Conservation (phyloP, 2,888 invertebrate species). For the Drosophila koepferae region DNA sequence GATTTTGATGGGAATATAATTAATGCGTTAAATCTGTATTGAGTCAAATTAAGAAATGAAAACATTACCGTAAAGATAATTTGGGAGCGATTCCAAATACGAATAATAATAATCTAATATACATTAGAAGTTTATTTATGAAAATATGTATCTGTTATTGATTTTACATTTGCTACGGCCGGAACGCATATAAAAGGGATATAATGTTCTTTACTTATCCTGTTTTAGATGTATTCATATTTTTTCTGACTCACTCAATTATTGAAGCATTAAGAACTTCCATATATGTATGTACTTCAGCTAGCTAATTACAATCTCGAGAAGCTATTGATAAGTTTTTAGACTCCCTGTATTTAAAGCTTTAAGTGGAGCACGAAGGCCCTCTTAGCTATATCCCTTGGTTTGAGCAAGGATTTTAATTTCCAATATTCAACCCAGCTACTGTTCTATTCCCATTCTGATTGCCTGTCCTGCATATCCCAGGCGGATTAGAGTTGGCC, state of each 20-base stretch:
- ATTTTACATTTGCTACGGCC: no score
- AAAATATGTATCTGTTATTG: no score
- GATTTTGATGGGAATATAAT: not conserved
- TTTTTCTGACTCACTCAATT: no score
- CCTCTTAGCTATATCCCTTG: not conserved
- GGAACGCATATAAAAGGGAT: no score
- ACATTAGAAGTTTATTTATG: not conserved
- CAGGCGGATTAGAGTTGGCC: constrained; percentile 48
- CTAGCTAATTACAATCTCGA: not conserved
- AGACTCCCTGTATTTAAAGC: constrained; percentile 4
- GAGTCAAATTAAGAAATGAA: not conserved
- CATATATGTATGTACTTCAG: not conserved
- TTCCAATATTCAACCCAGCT: constrained; percentile 26
- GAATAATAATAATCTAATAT: not conserved
- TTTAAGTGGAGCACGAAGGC: not conserved
- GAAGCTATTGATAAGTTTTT: not conserved
- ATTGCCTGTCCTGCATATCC: constrained; percentile 13
- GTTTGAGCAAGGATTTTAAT: constrained; percentile 13
- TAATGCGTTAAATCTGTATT: not conserved
- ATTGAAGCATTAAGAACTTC: not conserved
- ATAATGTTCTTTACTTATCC: no score
- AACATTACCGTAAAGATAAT: not conserved
- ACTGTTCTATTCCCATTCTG: constrained; percentile 30
- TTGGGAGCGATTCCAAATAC: no score
- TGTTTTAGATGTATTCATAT: no score